phyloP scores from a whole-genome alignment of 64 coral and sea anemone genomes.

The Orbicella faveolata region DNA sequence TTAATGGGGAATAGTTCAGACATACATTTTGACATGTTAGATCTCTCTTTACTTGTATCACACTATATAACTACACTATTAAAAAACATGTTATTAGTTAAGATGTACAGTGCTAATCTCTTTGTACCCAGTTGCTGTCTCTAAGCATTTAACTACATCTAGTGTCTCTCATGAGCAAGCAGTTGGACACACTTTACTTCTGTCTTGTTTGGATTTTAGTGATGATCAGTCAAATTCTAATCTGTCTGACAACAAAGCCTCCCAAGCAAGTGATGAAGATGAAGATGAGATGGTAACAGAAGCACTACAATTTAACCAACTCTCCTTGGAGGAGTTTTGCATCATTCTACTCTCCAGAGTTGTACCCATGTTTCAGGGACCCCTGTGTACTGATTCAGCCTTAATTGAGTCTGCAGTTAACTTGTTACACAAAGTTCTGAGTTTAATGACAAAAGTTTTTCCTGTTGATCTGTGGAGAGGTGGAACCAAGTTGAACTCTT shows the following conservation, averaged over 20 bases:
- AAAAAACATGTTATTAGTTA: too few species aligned
- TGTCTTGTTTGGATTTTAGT: not conserved
- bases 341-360: conserved; percentile 60
- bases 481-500: conserved; percentile 58
- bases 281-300: conserved; percentile 72
- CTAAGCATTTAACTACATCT: too few species aligned
- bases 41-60: too few species aligned
- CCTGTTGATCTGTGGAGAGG: conserved; percentile 71
- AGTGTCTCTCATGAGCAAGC: too few species aligned
- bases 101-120: too few species aligned
- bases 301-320: conserved; percentile 88
- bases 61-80: too few species aligned
- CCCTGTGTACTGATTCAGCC: conserved; percentile 37
- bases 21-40: too few species aligned
- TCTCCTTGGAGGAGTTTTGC: conserved; percentile 92
- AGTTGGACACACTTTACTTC: too few species aligned
- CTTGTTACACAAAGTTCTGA: conserved; percentile 57
- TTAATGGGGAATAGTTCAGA: too few species aligned
- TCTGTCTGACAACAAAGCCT: conserved; percentile 4
- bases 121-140: too few species aligned
- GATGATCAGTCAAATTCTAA: conserved; percentile 47
- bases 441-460: conserved; percentile 55
- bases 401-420: conserved; percentile 58
- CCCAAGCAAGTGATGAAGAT: conserved; percentile 46
- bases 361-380: conserved; percentile 44